Evolutionary conservation across 2,797 vertebrate genomes (phyloP).

Genomic region (Notoglanidium macrostoma): DNA sequence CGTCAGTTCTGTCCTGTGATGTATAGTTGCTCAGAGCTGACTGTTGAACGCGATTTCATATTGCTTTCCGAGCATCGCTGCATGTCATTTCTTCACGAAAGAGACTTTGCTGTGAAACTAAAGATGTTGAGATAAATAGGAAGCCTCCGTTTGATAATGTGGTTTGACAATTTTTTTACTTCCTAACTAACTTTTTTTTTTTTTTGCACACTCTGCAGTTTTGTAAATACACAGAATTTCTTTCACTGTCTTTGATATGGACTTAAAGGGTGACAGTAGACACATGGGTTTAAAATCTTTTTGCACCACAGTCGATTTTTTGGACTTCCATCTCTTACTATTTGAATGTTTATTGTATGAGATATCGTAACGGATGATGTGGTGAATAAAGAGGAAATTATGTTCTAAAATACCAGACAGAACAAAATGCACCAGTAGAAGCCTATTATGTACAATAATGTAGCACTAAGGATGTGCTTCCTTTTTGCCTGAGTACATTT

Average conservation of each 20-base stretch:
- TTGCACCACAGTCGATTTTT: not conserved
- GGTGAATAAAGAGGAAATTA: not conserved
- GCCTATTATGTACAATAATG: not conserved
- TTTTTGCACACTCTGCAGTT: not conserved
- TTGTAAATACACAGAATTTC: not conserved
- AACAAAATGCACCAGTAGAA: not conserved
- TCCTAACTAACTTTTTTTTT: not conserved
- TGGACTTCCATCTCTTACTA: not conserved
- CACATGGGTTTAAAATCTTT: not conserved
- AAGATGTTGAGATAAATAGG: not conserved
- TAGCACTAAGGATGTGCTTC: not conserved
- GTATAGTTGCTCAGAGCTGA: not conserved
- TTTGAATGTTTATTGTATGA: not conserved
- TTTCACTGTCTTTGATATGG: not conserved
- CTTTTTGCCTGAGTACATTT: not conserved
- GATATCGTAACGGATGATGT: not conserved
- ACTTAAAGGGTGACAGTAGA: not conserved
- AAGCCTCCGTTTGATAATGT: not conserved
- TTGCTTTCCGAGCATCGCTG: not conserved
- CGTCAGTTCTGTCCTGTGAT: not conserved
- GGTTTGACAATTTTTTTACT: not conserved
- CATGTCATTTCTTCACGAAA: not conserved
- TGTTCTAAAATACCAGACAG: not conserved
- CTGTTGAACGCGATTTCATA: not conserved
- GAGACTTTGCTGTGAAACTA: not conserved